phyloP scores from a whole-genome alignment of 2,113 vertebrate species.

The Hypomesus transpacificus region DNA sequence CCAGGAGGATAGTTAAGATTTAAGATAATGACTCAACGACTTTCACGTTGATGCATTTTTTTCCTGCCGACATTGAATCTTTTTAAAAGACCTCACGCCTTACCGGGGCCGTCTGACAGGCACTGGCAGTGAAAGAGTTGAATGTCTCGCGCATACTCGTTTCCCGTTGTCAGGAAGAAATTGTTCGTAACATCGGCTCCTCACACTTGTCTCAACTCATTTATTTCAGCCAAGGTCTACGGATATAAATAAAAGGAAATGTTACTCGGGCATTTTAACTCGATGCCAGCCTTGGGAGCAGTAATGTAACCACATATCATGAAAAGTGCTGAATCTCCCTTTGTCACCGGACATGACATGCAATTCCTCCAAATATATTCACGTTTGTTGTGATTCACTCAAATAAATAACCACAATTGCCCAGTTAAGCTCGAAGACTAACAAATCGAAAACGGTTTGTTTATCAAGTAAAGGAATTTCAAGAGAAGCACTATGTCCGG shows the following conservation, averaged over 20 bases:
- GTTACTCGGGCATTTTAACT: conserved; percentile 77
- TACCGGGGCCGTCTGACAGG: conserved; percentile 63
- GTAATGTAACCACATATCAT: conserved; percentile 82
- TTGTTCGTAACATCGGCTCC: conserved; percentile 68
- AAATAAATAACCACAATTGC: conserved; percentile 65
- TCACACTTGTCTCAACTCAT: conserved; percentile 79
- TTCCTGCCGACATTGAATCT: conserved; percentile 66
- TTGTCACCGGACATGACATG: conserved; percentile 68
- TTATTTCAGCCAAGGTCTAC: conserved; percentile 80
- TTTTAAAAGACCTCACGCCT: conserved; percentile 59
- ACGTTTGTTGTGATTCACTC: conserved; percentile 66
- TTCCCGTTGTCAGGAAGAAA: conserved; percentile 68
- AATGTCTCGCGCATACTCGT: conserved; percentile 61
- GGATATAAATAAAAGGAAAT: conserved; percentile 82
- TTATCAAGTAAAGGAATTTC: too few species aligned
- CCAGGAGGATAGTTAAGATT: conserved; percentile 69
- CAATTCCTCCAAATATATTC: conserved; percentile 71
- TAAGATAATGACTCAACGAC: conserved; percentile 72
- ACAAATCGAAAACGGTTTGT: neutral
- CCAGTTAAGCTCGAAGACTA: neutral
- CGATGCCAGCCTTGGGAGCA: conserved; percentile 71
- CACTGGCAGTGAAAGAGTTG: conserved; percentile 70
- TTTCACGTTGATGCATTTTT: conserved; percentile 62
- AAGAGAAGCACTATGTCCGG: too few species aligned
- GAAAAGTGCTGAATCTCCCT: conserved; percentile 78